These are phyloP conservation scores for Zosterops pallidus DNA, from an alignment of 2,113 vertebrate species.

Conservation along the genomic window DNA sequence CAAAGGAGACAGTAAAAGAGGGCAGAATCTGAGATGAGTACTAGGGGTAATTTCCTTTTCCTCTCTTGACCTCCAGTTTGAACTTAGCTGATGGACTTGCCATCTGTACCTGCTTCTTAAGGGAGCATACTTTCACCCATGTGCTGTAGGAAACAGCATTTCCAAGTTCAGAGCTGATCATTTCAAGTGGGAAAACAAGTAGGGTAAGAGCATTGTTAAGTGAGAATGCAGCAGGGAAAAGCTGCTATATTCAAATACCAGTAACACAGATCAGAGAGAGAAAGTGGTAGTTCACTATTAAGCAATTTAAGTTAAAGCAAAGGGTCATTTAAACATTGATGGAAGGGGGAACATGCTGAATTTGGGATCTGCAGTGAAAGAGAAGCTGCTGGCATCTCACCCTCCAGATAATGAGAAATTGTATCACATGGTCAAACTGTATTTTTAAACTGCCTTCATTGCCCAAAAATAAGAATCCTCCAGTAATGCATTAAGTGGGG, in stretches of 20 bases:
- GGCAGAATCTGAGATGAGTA: slow-evolving; percentile 23
- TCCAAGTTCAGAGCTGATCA: slow-evolving; percentile 58
- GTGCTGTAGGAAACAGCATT: slow-evolving; percentile 6
- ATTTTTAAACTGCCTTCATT: neutral
- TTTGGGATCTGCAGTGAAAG: neutral
- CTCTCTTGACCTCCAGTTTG: slow-evolving; percentile 53
- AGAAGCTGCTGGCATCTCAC: neutral
- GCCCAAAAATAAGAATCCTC: neutral
- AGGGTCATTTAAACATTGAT: neutral
- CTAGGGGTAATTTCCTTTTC: slow-evolving; percentile 54
- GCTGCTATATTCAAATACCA: neutral
- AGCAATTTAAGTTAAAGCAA: neutral
- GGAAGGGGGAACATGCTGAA: neutral
- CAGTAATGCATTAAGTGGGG: slow-evolving; percentile 18
- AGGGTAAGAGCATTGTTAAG: neutral
- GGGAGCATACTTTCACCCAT: neutral
- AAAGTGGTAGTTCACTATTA: neutral
- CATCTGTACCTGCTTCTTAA: slow-evolving; percentile 62
- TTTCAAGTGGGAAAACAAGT: neutral
- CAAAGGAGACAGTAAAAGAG: slow-evolving; percentile 41
- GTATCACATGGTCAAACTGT: neutral
- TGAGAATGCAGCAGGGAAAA: neutral
- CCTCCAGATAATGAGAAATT: neutral
- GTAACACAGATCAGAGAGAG: neutral
- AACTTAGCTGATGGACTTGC: slow-evolving; percentile 68